Base-by-base conservation (phyloP, 2,888 invertebrate species). In the Harpalus rubripes region DNA sequence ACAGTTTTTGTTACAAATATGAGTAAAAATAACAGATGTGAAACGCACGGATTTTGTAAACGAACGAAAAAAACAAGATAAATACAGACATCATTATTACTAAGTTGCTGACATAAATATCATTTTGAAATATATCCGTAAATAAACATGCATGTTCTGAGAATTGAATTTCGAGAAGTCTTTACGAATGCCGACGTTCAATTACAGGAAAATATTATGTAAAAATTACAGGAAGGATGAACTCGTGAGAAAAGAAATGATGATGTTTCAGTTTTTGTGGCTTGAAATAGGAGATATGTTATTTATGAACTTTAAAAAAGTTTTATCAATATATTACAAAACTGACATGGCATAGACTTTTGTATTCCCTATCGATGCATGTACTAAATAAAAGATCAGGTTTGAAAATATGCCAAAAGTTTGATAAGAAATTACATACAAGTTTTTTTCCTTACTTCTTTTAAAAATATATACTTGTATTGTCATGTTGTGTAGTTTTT, bases 81-180 rank as follows among this genome's bases (percentile, higher is more conserved):
- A 61, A 81, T 56, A 80, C 59, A 80, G 61, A 61, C 80, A 32
- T 39, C 22, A 39, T 7, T 16, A 59, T 32, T 80, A 80, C 39
- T 80, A 59, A 39, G 16, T 61, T 61, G 80, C 41, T 80, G 80
- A 80, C 61, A 80, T 32, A 80, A 12, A 39, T 80, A 59, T 80
- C 15, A 63, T 22, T 63, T 63, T 63, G 63, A 63, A 61, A 63
- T 63, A 63, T 10, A 63, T 16, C 63, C 12, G 22, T 63, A 63
- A 63, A 63, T 63, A 63, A 63, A 63, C 26, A 63, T 26, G 22
- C 44, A 52, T 0, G 44, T 52, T 52, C 44, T 52, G 44, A 12
- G 44, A 52, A 52, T 44, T 41, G 44, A 41, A 16, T 76, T 76
- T 44, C 52, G 12, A 39, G 52, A 76, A 44, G 8, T 18, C 56